Evolutionary conservation across 2,888 invertebrate genomes (phyloP).

Genomic region (Acleris emargana): DNA sequence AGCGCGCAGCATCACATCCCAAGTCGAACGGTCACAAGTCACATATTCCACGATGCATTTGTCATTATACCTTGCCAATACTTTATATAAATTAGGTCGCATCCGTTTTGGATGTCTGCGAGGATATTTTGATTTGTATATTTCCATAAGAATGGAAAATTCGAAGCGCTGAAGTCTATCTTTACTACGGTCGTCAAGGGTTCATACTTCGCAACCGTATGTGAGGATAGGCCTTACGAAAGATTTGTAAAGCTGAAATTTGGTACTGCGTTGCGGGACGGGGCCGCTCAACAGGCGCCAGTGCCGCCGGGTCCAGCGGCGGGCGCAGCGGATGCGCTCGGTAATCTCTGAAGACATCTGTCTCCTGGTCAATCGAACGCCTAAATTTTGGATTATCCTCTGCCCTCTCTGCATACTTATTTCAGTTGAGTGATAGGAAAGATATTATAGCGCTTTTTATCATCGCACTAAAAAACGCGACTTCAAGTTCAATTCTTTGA

Average conservation of each 20-base stretch:
- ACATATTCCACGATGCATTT: conserved; percentile 51
- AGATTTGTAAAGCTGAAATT: conserved; percentile 56
- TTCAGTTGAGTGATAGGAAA: not conserved
- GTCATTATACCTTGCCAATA: conserved; percentile 50
- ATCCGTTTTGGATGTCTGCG: conserved; percentile 51
- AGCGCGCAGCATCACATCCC: conserved; percentile 48
- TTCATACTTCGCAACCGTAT: conserved; percentile 66
- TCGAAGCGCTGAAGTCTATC: conserved; percentile 55
- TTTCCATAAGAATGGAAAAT: conserved; percentile 51
- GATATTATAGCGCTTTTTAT: no score
- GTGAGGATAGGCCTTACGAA: conserved; percentile 62
- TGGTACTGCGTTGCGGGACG: conserved; percentile 46
- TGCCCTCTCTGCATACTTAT: not conserved
- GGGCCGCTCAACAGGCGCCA: conserved; percentile 49
- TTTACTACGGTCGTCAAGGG: conserved; percentile 42
- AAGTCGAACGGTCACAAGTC: conserved; percentile 51
- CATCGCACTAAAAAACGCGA: no score
- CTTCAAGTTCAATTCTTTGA: no score
- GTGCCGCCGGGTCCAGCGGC: conserved; percentile 55
- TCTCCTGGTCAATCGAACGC: conserved; percentile 44
- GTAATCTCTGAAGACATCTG: conserved; percentile 51
- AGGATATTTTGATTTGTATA: conserved; percentile 59
- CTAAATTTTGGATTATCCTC: conserved; percentile 36
- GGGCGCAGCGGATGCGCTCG: conserved; percentile 56
- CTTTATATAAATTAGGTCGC: conserved; percentile 43